A percentile compares a stretch with the other conserved stretches of the same genome.
Evolutionary conservation across 2,888 invertebrate genomes (phyloP).

Genomic region (Cosmopolites sordidus): DNA sequence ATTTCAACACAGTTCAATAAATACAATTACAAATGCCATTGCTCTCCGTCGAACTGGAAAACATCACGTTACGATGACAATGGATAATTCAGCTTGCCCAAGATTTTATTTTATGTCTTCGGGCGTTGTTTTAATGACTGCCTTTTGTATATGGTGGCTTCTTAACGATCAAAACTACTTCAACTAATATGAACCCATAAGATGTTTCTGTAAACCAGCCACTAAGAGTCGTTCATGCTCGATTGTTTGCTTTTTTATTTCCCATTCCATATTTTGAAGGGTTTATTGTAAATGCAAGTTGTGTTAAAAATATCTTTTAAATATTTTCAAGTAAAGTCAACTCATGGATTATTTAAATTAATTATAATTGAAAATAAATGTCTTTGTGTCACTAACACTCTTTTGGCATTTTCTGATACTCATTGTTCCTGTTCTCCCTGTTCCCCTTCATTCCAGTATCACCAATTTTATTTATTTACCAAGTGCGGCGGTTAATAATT

Average conservation of each 20-base stretch:
- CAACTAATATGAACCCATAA: constrained; percentile 18
- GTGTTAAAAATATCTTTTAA: no score
- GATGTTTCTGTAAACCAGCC: constrained; percentile 8
- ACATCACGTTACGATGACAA: constrained; percentile 32
- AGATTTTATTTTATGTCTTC: constrained; percentile 31
- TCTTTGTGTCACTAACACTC: no score
- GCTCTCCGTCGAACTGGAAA: constrained; percentile 39
- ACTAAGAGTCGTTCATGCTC: not conserved
- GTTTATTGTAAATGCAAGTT: no score
- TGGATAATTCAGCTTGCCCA: constrained; percentile 29
- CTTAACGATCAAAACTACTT: constrained; percentile 23
- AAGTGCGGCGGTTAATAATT: no score
- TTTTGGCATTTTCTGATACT: no score
- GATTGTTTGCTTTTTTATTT: not conserved
- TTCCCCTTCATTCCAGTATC: no score
- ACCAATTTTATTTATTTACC: no score
- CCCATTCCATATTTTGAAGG: not conserved
- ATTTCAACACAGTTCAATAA: constrained; percentile 49
- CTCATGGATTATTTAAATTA: no score
- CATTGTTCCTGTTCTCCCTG: no score
- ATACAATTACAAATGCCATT: constrained; percentile 47
- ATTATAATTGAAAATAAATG: no score
- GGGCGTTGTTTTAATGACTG: constrained; percentile 30
- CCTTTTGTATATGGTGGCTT: constrained; percentile 13
- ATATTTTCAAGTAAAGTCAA: no score